Base-by-base conservation (phyloP, 2,888 invertebrate species). In the Drosophila robusta region DNA sequence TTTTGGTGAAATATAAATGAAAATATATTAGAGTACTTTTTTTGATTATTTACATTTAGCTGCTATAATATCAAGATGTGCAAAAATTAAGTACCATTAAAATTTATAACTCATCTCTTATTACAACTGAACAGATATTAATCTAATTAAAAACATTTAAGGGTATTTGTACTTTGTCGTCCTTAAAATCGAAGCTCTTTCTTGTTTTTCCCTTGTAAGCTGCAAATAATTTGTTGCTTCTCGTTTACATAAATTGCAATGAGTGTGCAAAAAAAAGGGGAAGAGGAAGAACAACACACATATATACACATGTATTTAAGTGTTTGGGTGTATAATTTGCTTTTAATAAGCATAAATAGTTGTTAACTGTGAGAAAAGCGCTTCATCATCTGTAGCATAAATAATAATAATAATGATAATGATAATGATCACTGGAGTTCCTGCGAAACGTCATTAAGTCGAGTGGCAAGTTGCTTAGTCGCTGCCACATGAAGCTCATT, bases 321-420 rank as follows among this genome's bases (percentile, higher is more conserved):
- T 64, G 57, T 76, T 67, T 60, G 66, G 67, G 55, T 60, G 70
- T 58, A 79, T 87, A 87, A 83, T 85, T 85, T 77, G 51, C 66
- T 77, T 83, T 83, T 83, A 87, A 83, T 87, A 83, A 85, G 70
- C 54, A 56, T 47, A 66, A 85, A 82, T 77, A 77, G 86, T 84
- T 62, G 62, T 54, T 60, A 63, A 52, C 70, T 54, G 44, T 38
- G 46, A 44, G 57, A 49, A 76, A 80, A 88, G 49, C 76, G 72
- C 74, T 85, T 83, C 61, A 88, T 85, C 88, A 83, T 73, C 57
- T 56, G 36, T 39, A 39, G 54, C 50, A 44, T n/a, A 62, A 44
- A 80, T 67, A 81, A 76, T 78, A 36, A 36, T 54, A 18, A 18
- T 18, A 16, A 34, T 36, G 14, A 74, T 61, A 69, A 70, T 81